Base-by-base conservation (phyloP, 2,113 vertebrate species). In the Rana temporaria region DNA sequence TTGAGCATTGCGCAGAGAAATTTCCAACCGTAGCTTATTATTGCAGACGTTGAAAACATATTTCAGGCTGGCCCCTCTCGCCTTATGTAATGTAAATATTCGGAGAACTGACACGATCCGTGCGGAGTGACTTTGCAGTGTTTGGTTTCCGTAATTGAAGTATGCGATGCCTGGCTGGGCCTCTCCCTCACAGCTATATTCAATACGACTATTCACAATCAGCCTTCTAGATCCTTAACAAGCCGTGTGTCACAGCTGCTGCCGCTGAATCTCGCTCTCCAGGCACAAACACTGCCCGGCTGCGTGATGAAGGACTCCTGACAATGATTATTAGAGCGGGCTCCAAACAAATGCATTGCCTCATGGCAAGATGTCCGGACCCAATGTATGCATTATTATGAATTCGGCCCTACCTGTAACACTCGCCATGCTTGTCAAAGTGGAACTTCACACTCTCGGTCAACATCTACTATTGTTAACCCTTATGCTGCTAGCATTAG, bases 171-270 rank as follows among this genome's bases (percentile, higher is more conserved):
- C 68, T 9, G 20, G 48, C 69, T 71, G 52, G 48, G 26, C 48
- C 14, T 62, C 30, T 60, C 19, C 19, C 32, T 42, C 20, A 34
- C 32, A 75, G 32, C 72, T 42, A 20, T 75, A 52, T 53, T 19
- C 24, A 62, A 24, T 75, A 32, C 60, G 56, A 62, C 56, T 73
- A 32, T 57, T 73, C 70, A 48, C 42, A 60, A 18, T 63, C 22
- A 63, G 60, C 20, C 20, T 15, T 63, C 11, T 63, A 24, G 59
- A 11, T 60, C 20, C 59, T n/a, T 22, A n/a, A 22, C 59, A 30
- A 62, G 56, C 59, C 38, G 38, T 42, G 30, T 62, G 22, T 42
- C 72, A 42, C 72, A 75, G 72, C 72, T 75, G 72, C 72, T 34
- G 56, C 56, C 56, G 6, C 72, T 24, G 56, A 57, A 30, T 56